phyloP scores from a whole-genome alignment of 2,888 invertebrate genomes.

The Eupeodes latifasciatus region DNA sequence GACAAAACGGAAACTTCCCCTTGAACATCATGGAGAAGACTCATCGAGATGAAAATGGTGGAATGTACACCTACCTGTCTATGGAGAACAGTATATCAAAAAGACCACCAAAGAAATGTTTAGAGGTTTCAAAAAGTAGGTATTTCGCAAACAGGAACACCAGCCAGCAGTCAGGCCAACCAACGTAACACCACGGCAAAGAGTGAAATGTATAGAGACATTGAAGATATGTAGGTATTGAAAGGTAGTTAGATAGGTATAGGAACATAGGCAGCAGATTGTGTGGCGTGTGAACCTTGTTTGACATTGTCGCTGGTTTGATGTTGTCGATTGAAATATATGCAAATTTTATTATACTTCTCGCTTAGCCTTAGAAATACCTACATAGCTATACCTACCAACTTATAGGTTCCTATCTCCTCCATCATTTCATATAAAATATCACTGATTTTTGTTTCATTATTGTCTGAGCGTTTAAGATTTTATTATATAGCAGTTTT shows the following conservation, averaged over 20 bases:
- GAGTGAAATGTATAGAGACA: background rate
- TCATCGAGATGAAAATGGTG: background rate
- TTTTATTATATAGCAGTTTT: constrained; percentile 13
- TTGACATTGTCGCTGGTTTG: constrained; percentile 1
- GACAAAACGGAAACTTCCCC: background rate
- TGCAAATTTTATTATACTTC: constrained; percentile 83
- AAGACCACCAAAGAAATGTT: constrained; percentile 28
- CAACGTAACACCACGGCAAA: background rate
- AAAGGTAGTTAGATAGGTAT: background rate
- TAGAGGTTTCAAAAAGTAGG: background rate
- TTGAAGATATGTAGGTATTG: background rate
- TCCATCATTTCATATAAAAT: background rate
- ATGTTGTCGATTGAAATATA: constrained; percentile 79
- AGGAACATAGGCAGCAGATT: background rate
- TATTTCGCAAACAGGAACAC: background rate
- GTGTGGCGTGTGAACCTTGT: constrained; percentile 31
- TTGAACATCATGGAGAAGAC: background rate
- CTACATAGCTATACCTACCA: too few species aligned
- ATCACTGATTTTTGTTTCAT: constrained; percentile 10
- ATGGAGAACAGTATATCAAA: background rate
- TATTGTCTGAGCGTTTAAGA: constrained; percentile 2
- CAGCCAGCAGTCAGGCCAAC: too few species aligned
- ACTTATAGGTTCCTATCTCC: too few species aligned
- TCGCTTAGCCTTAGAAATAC: background rate
- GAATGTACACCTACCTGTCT: background rate